Evolutionary conservation across 2,113 vertebrate species (phyloP), one percentile per base, ranked within the genome.

Genomic region (Nematolebias whitei): DNA sequence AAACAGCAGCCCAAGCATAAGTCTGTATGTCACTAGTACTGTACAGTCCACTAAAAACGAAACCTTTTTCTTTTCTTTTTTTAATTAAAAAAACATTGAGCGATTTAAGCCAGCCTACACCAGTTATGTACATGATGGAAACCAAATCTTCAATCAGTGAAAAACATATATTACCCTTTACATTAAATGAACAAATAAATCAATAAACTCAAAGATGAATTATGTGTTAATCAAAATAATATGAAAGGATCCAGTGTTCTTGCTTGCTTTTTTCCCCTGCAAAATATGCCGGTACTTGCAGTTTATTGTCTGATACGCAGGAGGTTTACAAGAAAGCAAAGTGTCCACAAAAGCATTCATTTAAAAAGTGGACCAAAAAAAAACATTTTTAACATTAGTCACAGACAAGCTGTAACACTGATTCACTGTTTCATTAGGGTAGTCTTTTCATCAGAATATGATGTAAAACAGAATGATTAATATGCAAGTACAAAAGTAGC

Each of bases 341-440:
- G 3, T 29, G 26, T 29, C 7, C 26, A 4, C 26, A 4, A 29
- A n/a, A n/a, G n/a, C 26, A 29, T 29, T 3, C 3, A 29, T 29
- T 29, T 29, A 7, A 29, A 29, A 29, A 29, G 3, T 4, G 3
- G 3, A 29, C 26, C 26, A 29, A 29, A 29, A 29, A 29, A 29
- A 29, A 78, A 39, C 50, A 39, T 12, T 40, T 62, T 50, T 52
- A 62, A 40, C 40, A 69, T 72, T 69, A 49, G 41, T 68, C 71
- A 68, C 72, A 82, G 58, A 71, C 24, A 38, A 53, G 18, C 8
- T 12, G n/a, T 40, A 51, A 65, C 5, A 39, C 20, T 10, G 18
- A 19, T 26, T 35, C 49, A 52, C 15, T 60, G 29, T 45, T 22
- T 64, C n/a, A 32, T 43, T 9, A 29, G 39, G 3, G 6, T 41